Conservation (phyloP, 2,888 invertebrate species). For the Eretmocerus hayati region DNA sequence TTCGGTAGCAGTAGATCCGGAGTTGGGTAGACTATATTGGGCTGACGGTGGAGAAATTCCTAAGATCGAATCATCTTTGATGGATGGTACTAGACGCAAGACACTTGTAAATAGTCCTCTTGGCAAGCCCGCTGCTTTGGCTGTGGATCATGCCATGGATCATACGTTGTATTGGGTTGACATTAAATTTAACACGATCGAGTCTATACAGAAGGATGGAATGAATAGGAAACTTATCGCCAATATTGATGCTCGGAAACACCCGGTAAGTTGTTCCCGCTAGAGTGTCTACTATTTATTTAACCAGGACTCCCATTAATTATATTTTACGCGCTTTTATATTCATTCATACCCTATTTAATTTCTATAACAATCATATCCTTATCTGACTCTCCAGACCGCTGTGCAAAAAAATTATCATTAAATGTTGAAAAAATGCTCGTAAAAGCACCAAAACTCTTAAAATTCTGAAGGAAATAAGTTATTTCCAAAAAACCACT, state of each 20-base stretch:
- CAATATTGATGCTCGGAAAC: slow-evolving; percentile 54
- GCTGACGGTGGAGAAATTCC: slow-evolving; percentile 84
- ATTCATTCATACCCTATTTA: no score
- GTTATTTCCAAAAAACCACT: no score
- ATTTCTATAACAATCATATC: no score
- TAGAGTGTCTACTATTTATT: no score
- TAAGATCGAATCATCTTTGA: slow-evolving; percentile 92
- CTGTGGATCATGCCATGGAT: slow-evolving; percentile 85
- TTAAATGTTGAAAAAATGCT: no score
- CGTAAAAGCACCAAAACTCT: no score
- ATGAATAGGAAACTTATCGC: slow-evolving; percentile 64
- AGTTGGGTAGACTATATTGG: slow-evolving; percentile 85
- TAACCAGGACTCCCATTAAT: not conserved
- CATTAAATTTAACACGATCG: slow-evolving; percentile 83
- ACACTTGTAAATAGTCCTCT: slow-evolving; percentile 75
- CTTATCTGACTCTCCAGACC: no score
- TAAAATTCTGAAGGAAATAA: no score
- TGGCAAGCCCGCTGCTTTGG: slow-evolving; percentile 79
- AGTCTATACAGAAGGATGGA: slow-evolving; percentile 78
- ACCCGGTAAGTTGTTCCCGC: slow-evolving; percentile 28
- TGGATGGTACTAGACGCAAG: slow-evolving; percentile 88
- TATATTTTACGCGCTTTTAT: not conserved
- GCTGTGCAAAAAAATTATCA: no score
- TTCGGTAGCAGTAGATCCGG: slow-evolving; percentile 81
- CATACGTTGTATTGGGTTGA: slow-evolving; percentile 94